Evolutionary conservation across 2,888 invertebrate species (phyloP).

Genomic region (Plemyria rubiginata): DNA sequence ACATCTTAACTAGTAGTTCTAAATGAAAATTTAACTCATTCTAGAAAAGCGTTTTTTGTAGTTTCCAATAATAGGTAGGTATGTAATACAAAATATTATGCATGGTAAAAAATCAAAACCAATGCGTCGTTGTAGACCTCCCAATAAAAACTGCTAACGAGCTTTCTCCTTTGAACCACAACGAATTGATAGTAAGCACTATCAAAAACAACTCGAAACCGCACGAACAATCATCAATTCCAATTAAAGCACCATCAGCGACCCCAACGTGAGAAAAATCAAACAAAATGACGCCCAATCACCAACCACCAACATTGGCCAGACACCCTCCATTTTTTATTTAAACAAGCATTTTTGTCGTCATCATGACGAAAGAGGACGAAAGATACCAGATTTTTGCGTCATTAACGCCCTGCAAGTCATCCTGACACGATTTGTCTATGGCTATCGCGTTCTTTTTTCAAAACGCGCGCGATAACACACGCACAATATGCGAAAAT

Average conservation of each 20-base stretch:
- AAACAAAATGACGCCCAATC: slow-evolving; percentile 71
- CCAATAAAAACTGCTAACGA: slow-evolving; percentile 39
- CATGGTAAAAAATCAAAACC: not conserved
- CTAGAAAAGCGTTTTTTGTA: too few species aligned
- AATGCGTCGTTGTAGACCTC: slow-evolving; percentile 6
- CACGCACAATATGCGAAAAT: slow-evolving; percentile 79
- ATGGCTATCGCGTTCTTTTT: slow-evolving; percentile 78
- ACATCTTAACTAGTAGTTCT: too few species aligned
- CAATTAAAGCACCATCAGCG: slow-evolving; percentile 74
- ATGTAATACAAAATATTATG: not conserved
- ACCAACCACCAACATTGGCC: slow-evolving; percentile 61
- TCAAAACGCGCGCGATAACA: slow-evolving; percentile 68
- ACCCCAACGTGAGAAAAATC: slow-evolving; percentile 77
- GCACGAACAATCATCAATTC: slow-evolving; percentile 73
- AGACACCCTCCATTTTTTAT: slow-evolving; percentile 58
- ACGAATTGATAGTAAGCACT: slow-evolving; percentile 50
- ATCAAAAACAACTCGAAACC: slow-evolving; percentile 52
- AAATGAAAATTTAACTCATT: too few species aligned
- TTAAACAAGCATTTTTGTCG: slow-evolving; percentile 64
- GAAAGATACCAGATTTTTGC: slow-evolving; percentile 73
- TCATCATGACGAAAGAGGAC: slow-evolving; percentile 70
- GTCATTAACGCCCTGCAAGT: slow-evolving; percentile 78
- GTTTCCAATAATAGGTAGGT: too few species aligned
- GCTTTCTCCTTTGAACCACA: slow-evolving; percentile 42
- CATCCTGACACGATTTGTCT: slow-evolving; percentile 81